Base-by-base conservation (phyloP, 2,113 vertebrate species). In the Spea bombifrons region DNA sequence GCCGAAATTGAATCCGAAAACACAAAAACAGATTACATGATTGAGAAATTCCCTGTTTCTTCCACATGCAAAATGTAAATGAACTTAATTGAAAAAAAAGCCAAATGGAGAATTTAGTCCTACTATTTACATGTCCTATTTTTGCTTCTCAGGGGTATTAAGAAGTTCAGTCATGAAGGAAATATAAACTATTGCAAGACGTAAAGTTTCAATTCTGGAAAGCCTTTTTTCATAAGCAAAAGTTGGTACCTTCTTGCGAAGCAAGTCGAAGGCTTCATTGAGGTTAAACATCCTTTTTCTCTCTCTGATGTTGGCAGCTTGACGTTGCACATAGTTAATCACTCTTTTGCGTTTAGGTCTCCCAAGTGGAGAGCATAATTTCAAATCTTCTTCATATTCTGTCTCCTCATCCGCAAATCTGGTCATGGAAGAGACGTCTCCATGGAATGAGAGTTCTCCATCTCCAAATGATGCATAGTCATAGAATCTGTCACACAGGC, bases 181-280 rank as follows among this genome's bases (percentile, higher is more conserved):
- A 81, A 99, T 99, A 85, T 99, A 99, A 57, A 98, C 90, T 44
- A 99, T 97, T 80, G 97, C 97, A 70, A 99, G 90, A 52, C 96
- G 95, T 2, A 99, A 86, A 0, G 96, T 99, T 84, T 99, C 97
- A 80, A 99, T 98, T 5, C 97, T 89, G 1, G 97, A 99, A 43
- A 99, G 91, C 43, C 96, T 91, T 84, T 98, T 97, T 86, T 99
- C 97, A 65, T 99, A 98, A 43, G 97, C 95, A 57, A 99, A 98
- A 0, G 96, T 98, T 79, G 97, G 97, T 55, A 99, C 96, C 76
- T 96, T 98, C 84, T 92, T 94, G 82, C 97, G 90, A 81, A 99
- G 91, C 79, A 91, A 92, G 64, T 99, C 97, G 45, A 99, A 99
- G 3, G 97, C 97, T 85, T 98, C 96, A 73, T 99, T 99, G 81